These are phyloP conservation scores for Oppia nitens DNA, from an alignment of 1,140 invertebrate species.

Conservation along the genomic window DNA sequence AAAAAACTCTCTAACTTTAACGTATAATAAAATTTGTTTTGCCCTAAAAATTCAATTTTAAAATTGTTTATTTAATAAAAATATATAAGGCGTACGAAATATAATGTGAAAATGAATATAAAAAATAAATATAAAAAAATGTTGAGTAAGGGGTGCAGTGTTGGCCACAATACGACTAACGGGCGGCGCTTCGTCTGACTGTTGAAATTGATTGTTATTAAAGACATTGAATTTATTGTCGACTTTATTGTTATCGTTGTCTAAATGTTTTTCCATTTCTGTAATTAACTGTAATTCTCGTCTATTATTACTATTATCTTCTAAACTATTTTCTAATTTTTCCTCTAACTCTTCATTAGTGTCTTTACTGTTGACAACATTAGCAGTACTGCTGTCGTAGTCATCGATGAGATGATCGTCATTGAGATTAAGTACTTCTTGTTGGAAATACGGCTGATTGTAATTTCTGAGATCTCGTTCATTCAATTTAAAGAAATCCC, in stretches of 20 bases:
- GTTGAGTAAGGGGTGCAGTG: too few species aligned
- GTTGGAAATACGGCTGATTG: not conserved
- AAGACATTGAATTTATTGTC: not conserved
- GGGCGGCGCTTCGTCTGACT: not conserved
- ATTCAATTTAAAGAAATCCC: slow-evolving; percentile 5
- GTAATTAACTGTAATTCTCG: not conserved
- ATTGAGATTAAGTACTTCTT: not conserved
- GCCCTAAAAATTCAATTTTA: too few species aligned
- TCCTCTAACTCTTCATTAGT: not conserved
- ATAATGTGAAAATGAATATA: too few species aligned
- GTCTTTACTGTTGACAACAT: not conserved
- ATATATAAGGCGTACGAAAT: too few species aligned
- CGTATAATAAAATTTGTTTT: too few species aligned
- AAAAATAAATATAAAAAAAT: too few species aligned
- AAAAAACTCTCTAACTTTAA: too few species aligned
- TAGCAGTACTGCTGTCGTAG: too few species aligned
- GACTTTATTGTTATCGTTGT: not conserved
- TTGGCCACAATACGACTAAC: too few species aligned
- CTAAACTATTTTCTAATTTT: not conserved
- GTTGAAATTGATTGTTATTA: not conserved
- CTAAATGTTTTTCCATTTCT: not conserved
- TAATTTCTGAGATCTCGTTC: slow-evolving; percentile 1
- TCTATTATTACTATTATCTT: not conserved
- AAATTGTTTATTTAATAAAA: too few species aligned
- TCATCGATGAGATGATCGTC: too few species aligned